Percentiles rank a stretch among this genome's conserved stretches.
Conservation (phyloP, 2,888 invertebrate species). For the Hecatera dysodea region DNA sequence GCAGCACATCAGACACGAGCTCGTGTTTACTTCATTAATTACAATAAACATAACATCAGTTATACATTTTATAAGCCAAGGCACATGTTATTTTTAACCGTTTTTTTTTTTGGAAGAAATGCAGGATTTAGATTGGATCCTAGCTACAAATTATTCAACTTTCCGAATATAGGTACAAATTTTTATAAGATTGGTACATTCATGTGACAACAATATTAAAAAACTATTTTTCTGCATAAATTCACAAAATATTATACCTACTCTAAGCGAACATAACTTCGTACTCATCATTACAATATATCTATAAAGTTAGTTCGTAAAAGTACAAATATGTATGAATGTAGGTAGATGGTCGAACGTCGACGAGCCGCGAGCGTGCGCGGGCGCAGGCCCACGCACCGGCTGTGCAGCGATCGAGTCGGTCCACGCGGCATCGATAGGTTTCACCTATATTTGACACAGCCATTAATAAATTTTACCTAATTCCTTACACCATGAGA, state of each 20-base stretch:
- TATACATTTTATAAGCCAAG: constrained; percentile 88
- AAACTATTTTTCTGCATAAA: constrained; percentile 90
- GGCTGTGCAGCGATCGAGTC: constrained; percentile 38
- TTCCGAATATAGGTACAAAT: constrained; percentile 90
- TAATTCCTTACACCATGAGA: constrained; percentile 71
- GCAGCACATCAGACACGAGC: constrained; percentile 81
- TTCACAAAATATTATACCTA: constrained; percentile 90
- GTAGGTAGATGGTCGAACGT: constrained; percentile 68
- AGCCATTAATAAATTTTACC: constrained; percentile 81
- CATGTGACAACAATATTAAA: constrained; percentile 91
- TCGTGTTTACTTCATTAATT: constrained; percentile 74
- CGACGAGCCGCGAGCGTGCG: constrained; percentile 49
- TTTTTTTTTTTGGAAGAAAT: constrained; percentile 87
- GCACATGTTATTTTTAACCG: constrained; percentile 87
- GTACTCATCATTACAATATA: constrained; percentile 86
- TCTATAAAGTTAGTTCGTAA: constrained; percentile 88
- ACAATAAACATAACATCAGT: constrained; percentile 84
- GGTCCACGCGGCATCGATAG: constrained; percentile 71
- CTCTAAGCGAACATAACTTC: constrained; percentile 89
- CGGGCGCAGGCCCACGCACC: constrained; percentile 33
- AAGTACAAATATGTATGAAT: constrained; percentile 86
- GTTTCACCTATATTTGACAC: constrained; percentile 81
- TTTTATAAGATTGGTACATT: constrained; percentile 90
- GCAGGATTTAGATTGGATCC: constrained; percentile 90
- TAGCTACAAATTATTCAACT: constrained; percentile 90